phyloP scores from a whole-genome alignment of 2,797 vertebrate species.

The Psittacula echo region DNA sequence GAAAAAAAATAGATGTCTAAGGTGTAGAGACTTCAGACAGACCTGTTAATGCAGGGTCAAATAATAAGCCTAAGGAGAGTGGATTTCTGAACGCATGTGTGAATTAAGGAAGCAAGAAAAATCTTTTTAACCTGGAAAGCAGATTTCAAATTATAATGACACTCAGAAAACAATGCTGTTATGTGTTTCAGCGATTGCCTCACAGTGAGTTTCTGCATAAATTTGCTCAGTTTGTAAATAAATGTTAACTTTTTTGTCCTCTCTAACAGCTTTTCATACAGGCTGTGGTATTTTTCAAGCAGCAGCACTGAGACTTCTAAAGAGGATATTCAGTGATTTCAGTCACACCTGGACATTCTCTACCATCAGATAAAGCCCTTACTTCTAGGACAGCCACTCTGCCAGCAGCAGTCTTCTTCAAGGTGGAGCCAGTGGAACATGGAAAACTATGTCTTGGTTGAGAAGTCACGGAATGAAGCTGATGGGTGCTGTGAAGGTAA shows the following conservation, averaged over 20 bases:
- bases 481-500: not conserved
- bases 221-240: not conserved
- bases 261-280: not conserved
- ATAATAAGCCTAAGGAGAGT: not conserved
- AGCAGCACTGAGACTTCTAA: not conserved
- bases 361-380: not conserved
- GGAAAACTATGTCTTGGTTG: not conserved
- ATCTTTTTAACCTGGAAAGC: not conserved
- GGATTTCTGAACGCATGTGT: not conserved
- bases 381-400: not conserved
- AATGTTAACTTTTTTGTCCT: not conserved
- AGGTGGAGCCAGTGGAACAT: not conserved
- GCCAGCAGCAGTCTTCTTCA: not conserved
- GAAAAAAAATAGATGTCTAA: not conserved
- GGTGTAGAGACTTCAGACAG: not conserved
- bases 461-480: accelerated
- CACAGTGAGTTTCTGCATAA: not conserved
- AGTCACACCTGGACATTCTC: not conserved
- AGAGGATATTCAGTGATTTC: not conserved
- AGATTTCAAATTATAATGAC: not conserved
- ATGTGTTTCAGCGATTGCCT: not conserved
- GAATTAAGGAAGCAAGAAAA: not conserved
- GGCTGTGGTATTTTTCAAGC: not conserved
- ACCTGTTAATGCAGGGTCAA: not conserved
- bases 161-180: not conserved